Conservation (phyloP, 2,888 invertebrate genomes). For the Orgyia antiqua region DNA sequence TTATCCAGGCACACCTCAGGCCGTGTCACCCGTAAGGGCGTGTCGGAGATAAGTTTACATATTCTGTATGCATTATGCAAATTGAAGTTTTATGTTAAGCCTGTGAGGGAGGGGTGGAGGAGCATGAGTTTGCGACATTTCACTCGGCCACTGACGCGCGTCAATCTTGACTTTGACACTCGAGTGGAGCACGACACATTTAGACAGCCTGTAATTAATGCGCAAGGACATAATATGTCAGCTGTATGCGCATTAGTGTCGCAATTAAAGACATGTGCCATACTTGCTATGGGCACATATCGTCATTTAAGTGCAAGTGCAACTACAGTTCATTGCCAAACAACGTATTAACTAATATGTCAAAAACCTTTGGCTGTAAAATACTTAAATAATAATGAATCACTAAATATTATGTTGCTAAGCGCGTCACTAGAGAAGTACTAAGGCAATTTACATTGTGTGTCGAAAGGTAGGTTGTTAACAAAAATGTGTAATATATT, state of each 20-base stretch:
- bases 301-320: no score
- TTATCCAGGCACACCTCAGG: slow-evolving; percentile 70
- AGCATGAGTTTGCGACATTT: slow-evolving; percentile 39
- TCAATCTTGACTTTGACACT: slow-evolving; percentile 38
- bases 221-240: slow-evolving; percentile 15
- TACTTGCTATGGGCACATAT: no score
- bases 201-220: slow-evolving; percentile 28
- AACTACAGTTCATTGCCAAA: no score
- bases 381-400: no score
- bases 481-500: no score
- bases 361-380: no score
- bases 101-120: slow-evolving; percentile 28
- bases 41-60: slow-evolving; percentile 74
- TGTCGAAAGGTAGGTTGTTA: no score
- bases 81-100: slow-evolving; percentile 75
- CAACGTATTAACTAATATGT: no score
- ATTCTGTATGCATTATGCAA: slow-evolving; percentile 77
- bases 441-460: no score
- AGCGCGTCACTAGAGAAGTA: no score
- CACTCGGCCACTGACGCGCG: slow-evolving; percentile 43
- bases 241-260: slow-evolving; percentile 1
- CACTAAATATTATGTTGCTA: no score
- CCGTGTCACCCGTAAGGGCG: slow-evolving; percentile 71
- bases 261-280: no score
- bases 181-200: slow-evolving; percentile 23